Evolutionary conservation across 2,113 vertebrate genomes (phyloP).

Genomic region (Rousettus leschenaultii): DNA sequence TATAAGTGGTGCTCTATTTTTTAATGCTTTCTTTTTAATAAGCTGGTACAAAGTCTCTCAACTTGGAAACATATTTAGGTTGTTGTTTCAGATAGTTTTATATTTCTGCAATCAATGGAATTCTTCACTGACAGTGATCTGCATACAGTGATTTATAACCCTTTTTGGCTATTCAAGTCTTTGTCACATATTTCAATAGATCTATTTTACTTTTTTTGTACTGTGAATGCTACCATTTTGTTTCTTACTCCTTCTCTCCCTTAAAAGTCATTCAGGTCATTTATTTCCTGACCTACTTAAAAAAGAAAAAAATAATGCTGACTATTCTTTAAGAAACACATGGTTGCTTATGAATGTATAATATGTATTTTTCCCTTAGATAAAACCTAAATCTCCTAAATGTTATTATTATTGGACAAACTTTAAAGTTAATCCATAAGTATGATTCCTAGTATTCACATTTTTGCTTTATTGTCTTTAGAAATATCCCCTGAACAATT

Average conservation of each 20-base stretch:
- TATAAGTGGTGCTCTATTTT: background rate
- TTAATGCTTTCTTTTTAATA: slow-evolving; percentile 18
- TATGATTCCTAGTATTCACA: background rate
- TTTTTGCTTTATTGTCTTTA: slow-evolving; percentile 11
- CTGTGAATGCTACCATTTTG: background rate
- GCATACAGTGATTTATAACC: slow-evolving; percentile 45
- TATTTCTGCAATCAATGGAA: slow-evolving; percentile 48
- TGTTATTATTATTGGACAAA: background rate
- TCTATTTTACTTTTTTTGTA: background rate
- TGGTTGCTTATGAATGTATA: background rate
- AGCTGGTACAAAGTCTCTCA: background rate
- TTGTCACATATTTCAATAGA: background rate
- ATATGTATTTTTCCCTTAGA: background rate
- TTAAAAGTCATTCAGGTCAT: slow-evolving; percentile 24
- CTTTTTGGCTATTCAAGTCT: slow-evolving; percentile 33
- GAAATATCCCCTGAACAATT: background rate
- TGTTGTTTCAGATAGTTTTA: slow-evolving; percentile 62
- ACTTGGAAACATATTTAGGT: slow-evolving; percentile 3
- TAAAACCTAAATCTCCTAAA: background rate
- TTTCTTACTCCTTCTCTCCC: background rate
- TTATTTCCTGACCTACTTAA: background rate
- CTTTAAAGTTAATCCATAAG: slow-evolving; percentile 6
- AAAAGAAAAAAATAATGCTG: background rate
- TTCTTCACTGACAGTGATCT: slow-evolving; percentile 46
- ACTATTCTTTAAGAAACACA: background rate